Evolutionary conservation across 1,140 invertebrate species (phyloP).

Genomic region (Caenorhabditis inopinata): DNA sequence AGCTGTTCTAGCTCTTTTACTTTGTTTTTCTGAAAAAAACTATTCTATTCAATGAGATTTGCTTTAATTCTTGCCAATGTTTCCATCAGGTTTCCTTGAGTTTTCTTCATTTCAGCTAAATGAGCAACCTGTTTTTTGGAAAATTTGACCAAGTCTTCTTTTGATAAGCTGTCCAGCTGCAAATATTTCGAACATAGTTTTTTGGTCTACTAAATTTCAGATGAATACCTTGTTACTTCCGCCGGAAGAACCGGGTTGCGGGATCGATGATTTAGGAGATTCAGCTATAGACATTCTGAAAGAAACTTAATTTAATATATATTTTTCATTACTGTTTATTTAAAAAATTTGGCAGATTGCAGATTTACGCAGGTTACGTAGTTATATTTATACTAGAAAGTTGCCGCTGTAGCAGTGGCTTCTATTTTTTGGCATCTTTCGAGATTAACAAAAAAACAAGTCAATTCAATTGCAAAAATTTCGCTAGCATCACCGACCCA

Average conservation of each 20-base stretch:
- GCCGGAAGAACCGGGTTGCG: neutral
- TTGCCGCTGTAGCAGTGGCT: too few species aligned
- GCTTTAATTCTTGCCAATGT: neutral
- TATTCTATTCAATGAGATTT: neutral
- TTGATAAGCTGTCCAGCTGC: neutral
- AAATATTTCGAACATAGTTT: too few species aligned
- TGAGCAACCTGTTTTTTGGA: constrained; percentile 5
- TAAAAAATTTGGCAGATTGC: neutral
- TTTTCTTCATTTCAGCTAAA: constrained; percentile 15
- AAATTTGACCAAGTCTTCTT: constrained; percentile 1
- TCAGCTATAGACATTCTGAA: neutral
- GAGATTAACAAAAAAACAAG: too few species aligned
- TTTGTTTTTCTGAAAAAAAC: neutral
- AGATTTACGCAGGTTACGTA: too few species aligned
- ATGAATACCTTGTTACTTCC: neutral
- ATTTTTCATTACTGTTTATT: neutral
- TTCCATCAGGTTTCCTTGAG: neutral
- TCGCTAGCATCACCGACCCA: too few species aligned
- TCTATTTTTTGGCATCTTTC: neutral
- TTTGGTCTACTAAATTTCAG: too few species aligned
- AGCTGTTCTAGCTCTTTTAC: neutral
- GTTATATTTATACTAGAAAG: too few species aligned
- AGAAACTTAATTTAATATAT: neutral
- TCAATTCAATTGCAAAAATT: too few species aligned
- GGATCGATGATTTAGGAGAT: neutral